Percentiles rank a stretch among this genome's conserved stretches.
Evolutionary conservation across 2,888 invertebrate species (phyloP).

Genomic region (Erebia epiphron): DNA sequence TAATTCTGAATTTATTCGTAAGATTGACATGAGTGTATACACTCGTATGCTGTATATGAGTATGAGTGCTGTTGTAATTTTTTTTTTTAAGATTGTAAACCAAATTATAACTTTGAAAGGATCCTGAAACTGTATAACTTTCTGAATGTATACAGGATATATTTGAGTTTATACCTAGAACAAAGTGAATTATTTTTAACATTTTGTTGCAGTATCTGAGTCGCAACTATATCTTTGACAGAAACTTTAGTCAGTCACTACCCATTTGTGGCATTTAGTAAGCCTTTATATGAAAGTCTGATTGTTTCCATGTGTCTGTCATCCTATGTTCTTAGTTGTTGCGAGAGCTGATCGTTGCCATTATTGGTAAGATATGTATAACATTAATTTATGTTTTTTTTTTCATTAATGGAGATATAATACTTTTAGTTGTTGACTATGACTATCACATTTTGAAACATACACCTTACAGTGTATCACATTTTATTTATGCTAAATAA

Average conservation of each 20-base stretch:
- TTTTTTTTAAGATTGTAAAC: too few relatives aligned
- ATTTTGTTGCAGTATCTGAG: background rate
- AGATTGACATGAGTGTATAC: background rate
- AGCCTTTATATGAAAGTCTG: constrained; percentile 18
- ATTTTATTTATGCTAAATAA: constrained; percentile 9
- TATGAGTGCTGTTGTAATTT: too few relatives aligned
- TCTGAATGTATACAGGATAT: too few relatives aligned
- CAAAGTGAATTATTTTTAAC: too few relatives aligned
- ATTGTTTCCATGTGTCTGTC: constrained; percentile 10
- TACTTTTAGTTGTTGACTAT: constrained; percentile 6
- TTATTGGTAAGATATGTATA: constrained; percentile 54
- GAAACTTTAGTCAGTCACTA: background rate
- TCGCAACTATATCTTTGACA: background rate
- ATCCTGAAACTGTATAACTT: too few relatives aligned
- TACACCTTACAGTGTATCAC: constrained; percentile 20
- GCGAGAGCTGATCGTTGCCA: constrained; percentile 57
- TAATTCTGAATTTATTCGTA: too few relatives aligned
- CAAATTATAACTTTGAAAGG: too few relatives aligned
- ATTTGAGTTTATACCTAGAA: too few relatives aligned
- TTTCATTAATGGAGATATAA: constrained; percentile 37
- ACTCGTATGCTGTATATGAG: too few relatives aligned
- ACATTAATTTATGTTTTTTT: constrained; percentile 39
- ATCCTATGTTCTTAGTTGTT: constrained; percentile 16
- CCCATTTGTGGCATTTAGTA: constrained; percentile 28
- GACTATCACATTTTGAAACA: constrained; percentile 15